phyloP scores from a whole-genome alignment of 2,797 vertebrate genomes.

The Leucoraja ocellata region DNA sequence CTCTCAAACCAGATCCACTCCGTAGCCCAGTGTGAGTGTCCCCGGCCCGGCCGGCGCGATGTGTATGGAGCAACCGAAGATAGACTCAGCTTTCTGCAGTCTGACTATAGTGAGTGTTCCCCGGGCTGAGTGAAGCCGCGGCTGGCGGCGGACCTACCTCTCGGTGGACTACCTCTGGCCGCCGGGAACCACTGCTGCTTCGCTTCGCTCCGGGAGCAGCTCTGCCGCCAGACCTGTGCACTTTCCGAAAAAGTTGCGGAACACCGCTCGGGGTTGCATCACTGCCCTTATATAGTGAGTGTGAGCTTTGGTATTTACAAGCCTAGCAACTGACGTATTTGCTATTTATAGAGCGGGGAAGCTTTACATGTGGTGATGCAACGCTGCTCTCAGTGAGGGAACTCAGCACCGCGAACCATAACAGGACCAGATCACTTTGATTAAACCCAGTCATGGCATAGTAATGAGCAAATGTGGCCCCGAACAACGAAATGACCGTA shows the following conservation, averaged over 20 bases:
- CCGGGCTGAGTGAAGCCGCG: no score
- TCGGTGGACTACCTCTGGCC: background rate
- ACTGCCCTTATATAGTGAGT: conserved; percentile 33
- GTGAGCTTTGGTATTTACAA: conserved; percentile 36
- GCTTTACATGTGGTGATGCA: conserved; percentile 29
- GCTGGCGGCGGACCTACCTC: background rate
- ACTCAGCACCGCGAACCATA: conserved; percentile 18
- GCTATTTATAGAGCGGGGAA: conserved; percentile 33
- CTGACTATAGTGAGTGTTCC: no score
- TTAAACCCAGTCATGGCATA: conserved; percentile 3
- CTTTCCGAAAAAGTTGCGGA: conserved; percentile 19
- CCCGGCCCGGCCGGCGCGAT: no score
- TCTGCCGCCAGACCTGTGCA: background rate
- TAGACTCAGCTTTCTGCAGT: no score
- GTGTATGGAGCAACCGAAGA: no score
- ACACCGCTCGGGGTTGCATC: conserved; percentile 30
- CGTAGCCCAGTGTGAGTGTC: no score
- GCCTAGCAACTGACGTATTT: conserved; percentile 25
- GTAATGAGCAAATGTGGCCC: conserved; percentile 18
- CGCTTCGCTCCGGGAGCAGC: background rate
- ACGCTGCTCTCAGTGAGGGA: background rate
- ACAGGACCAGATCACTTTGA: conserved; percentile 33
- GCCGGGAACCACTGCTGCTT: background rate
- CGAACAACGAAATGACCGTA: conserved; percentile 18
- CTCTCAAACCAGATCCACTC: background rate